phyloP scores from a whole-genome alignment of 2,113 vertebrate genomes.

The Etheostoma spectabile region DNA sequence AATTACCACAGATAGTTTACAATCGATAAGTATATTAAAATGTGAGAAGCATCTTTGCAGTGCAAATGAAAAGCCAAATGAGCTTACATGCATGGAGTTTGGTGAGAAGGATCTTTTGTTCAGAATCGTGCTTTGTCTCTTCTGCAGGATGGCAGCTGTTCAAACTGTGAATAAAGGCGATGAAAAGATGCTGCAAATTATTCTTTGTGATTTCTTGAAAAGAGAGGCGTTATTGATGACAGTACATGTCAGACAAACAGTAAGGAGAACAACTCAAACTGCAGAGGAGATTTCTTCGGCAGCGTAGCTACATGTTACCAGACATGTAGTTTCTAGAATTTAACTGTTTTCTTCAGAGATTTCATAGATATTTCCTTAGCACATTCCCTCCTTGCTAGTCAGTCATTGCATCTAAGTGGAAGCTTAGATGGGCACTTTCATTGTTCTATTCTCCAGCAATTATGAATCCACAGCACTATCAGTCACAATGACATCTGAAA shows the following conservation, averaged over 20 bases:
- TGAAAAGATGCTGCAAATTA: background rate
- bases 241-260: background rate
- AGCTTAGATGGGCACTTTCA: constrained; percentile 36
- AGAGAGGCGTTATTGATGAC: background rate
- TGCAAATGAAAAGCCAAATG: background rate
- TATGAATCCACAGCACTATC: constrained; percentile 41
- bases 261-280: constrained; percentile 2
- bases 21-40: background rate
- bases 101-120: background rate
- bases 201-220: background rate
- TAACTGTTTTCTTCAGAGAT: constrained; percentile 38
- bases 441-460: constrained; percentile 48
- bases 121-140: background rate
- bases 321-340: constrained; percentile 23
- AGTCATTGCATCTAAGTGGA: constrained; percentile 52
- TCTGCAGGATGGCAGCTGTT: background rate
- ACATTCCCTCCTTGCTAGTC: constrained; percentile 5
- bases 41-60: background rate
- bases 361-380: constrained; percentile 12
- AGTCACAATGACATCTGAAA: constrained; percentile 57
- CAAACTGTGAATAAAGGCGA: background rate
- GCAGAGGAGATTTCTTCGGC: constrained; percentile 5
- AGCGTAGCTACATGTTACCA: constrained; percentile 9
- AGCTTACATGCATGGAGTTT: background rate
- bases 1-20: background rate